Percentiles rank a stretch among this genome's conserved stretches.
Evolutionary conservation across 1,140 invertebrate genomes (phyloP).

Genomic region (Coboldia fuscipes): DNA sequence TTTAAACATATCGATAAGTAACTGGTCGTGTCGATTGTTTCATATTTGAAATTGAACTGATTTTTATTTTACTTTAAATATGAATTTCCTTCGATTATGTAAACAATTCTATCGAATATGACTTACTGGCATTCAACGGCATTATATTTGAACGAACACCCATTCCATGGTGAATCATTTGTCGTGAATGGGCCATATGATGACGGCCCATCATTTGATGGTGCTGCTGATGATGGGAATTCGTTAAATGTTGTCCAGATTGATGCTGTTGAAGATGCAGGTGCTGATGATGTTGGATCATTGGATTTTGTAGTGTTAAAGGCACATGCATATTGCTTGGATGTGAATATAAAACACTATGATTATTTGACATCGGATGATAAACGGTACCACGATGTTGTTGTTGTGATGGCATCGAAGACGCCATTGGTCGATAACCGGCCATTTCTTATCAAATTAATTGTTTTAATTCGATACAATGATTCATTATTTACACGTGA

Average conservation of each 20-base stretch:
- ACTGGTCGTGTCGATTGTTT: neutral
- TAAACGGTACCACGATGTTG: neutral
- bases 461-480: too few species aligned
- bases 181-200: neutral
- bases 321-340: neutral
- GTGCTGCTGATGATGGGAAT: too few species aligned
- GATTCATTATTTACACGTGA: too few species aligned
- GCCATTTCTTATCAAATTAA: constrained; percentile 1
- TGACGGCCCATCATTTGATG: neutral
- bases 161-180: neutral
- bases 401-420: neutral
- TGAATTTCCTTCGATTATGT: neutral
- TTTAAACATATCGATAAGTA: neutral
- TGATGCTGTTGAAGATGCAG: neutral
- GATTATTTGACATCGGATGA: neutral
- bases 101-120: neutral
- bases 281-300: neutral
- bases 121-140: constrained; percentile 3
- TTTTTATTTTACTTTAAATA: neutral
- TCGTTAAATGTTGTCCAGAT: neutral
- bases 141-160: neutral
- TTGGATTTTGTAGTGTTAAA: neutral
- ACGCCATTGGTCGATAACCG: neutral
- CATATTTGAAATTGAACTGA: neutral
- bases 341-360: neutral